These are phyloP conservation scores for Agrilus mali DNA, from an alignment of 2,888 invertebrate genomes.

Conservation along the genomic window DNA sequence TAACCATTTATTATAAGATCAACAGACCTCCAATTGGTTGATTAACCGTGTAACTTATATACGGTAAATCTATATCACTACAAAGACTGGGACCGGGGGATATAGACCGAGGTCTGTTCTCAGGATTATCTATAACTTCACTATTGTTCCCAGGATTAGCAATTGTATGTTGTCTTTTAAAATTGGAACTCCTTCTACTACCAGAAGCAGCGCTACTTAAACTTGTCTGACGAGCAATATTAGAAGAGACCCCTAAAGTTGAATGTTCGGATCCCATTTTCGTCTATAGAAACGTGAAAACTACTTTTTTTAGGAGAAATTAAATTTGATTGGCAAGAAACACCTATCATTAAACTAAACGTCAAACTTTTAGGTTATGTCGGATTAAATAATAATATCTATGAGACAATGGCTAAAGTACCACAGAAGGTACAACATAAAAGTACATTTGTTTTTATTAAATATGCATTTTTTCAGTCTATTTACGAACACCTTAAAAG, in stretches of 20 bases:
- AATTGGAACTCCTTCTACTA: constrained; percentile 16
- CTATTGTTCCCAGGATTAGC: constrained; percentile 30
- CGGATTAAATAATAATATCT: too few relatives aligned
- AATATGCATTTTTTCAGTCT: too few relatives aligned
- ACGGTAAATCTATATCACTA: constrained; percentile 79
- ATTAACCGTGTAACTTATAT: constrained; percentile 83
- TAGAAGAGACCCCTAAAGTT: constrained; percentile 17
- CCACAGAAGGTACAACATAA: too few relatives aligned
- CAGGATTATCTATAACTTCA: constrained; percentile 17
- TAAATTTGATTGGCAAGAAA: too few relatives aligned
- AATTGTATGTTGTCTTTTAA: constrained; percentile 32
- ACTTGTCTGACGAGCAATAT: constrained; percentile 22
- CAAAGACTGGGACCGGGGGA: constrained; percentile 83
- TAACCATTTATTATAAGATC: not conserved
- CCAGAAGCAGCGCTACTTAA: constrained; percentile 11
- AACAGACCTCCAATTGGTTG: constrained; percentile 67
- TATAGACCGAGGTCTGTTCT: constrained; percentile 54
- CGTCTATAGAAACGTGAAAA: too few relatives aligned
- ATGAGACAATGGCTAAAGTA: too few relatives aligned
- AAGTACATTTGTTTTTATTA: too few relatives aligned
- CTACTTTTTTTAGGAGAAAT: too few relatives aligned
- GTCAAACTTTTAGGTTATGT: too few relatives aligned
- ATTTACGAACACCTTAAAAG: too few relatives aligned
- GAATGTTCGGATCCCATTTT: constrained; percentile 35
- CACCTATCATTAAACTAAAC: too few relatives aligned